phyloP scores from a whole-genome alignment of 2,888 invertebrate species.

The Arrhopalites spinosus region DNA sequence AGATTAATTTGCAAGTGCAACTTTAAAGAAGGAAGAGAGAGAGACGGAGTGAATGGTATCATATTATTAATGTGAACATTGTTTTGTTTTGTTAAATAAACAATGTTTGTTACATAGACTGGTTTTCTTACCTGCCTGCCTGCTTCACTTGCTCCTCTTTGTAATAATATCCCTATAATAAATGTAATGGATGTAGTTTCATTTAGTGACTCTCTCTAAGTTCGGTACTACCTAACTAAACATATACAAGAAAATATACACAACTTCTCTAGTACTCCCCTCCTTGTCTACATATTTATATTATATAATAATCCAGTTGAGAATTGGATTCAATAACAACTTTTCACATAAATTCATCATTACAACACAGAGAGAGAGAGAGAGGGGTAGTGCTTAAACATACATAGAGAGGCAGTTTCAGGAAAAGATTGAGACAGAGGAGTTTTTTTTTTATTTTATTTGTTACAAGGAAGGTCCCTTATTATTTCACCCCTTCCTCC shows the following conservation, averaged over 20 bases:
- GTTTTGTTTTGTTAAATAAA: slow-evolving; percentile 42
- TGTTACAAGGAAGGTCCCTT: no score
- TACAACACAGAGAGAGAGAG: no score
- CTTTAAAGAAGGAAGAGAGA: slow-evolving; percentile 14
- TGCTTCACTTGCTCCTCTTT: slow-evolving; percentile 8
- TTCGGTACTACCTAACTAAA: neutral
- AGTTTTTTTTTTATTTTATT: no score
- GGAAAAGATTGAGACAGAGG: no score
- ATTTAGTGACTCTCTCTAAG: slow-evolving; percentile 34
- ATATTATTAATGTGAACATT: slow-evolving; percentile 42
- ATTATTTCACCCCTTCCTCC: no score
- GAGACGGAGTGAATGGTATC: slow-evolving; percentile 33
- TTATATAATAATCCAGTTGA: no score
- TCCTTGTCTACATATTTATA: neutral
- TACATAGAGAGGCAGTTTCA: no score
- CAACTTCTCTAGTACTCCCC: no score
- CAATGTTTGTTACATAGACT: slow-evolving; percentile 38
- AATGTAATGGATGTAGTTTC: slow-evolving; percentile 41
- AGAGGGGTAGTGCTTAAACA: no score
- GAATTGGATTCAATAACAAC: no score
- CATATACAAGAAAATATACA: no score
- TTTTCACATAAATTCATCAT: no score
- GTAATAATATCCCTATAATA: slow-evolving; percentile 35
- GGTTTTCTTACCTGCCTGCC: slow-evolving; percentile 32
- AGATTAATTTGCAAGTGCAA: slow-evolving; percentile 43